These are phyloP conservation scores for Microcebus griseorufus DNA, from an alignment of 2,113 vertebrate species.

Conservation along the genomic window DNA sequence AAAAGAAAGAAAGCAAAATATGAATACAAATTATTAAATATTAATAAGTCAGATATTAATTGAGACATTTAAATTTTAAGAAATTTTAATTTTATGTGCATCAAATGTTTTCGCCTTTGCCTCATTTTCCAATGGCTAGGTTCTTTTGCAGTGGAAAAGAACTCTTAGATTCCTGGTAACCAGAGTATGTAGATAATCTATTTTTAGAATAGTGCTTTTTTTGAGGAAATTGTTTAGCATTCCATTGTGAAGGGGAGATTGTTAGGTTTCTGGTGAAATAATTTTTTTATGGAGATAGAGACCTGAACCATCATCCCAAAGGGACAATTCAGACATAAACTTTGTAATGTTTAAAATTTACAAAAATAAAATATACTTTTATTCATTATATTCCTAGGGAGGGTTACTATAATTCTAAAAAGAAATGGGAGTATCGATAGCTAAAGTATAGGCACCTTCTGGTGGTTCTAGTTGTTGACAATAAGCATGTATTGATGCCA, in stretches of 20 bases:
- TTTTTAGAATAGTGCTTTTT: slow-evolving; percentile 42
- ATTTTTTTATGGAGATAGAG: not conserved
- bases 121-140: slow-evolving; percentile 51
- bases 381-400: not conserved
- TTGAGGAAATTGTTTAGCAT: not conserved
- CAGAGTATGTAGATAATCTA: not conserved
- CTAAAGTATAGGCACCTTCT: not conserved
- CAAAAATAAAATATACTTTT: not conserved
- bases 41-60: slow-evolving; percentile 31
- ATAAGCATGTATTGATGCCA: not conserved
- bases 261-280: slow-evolving; percentile 46
- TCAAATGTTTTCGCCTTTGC: not conserved
- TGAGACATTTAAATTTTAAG: slow-evolving; percentile 4
- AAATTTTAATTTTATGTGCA: slow-evolving; percentile 12
- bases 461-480: not conserved
- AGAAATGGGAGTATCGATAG: not conserved
- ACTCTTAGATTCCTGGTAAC: slow-evolving; percentile 9
- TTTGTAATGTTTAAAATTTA: slow-evolving; percentile 44
- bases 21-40: slow-evolving; percentile 24
- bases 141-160: slow-evolving; percentile 17
- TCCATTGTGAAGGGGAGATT: not conserved
- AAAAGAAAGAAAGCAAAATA: not conserved
- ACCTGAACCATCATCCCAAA: not conserved
- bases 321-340: not conserved
- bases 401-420: slow-evolving; percentile 7